Evolutionary conservation across 2,113 vertebrate genomes (phyloP), one percentile per base, ranked within the genome.

Genomic region (Vulpes lagopus): DNA sequence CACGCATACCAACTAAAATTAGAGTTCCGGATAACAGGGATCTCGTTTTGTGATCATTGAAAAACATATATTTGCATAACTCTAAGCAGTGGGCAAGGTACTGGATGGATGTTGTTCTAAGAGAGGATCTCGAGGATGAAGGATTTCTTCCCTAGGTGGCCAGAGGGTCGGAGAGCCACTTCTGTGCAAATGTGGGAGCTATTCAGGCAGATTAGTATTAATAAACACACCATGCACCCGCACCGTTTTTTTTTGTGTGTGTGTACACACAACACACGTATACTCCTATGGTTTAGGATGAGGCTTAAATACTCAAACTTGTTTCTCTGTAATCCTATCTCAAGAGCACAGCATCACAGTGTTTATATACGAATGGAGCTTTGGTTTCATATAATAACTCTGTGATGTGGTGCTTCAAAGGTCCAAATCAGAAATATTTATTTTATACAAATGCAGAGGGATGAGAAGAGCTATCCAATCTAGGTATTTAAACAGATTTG

Each of bases 1-100:
- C 91, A 91, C 27, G 86, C 97, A 95, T 96, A 95, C 94, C 96
- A 96, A 80, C 87, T 57, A 69, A 97, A 98, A 97, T 95, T 89
- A 97, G 95, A 98, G 97, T 97, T 96, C 98, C 96, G 91, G 95
- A 97, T 95, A 98, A 97, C 94, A 96, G 96, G 78, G 95, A 94
- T 92, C 97, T 97, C 95, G 89, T 96, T 97, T 89, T 95, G 87
- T 89, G 96, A 96, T 25, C 57, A 84, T 89, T 98, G 95, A n/a
- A 60, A 71, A 71, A 53, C 92, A 95, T 93, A 96, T 71, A 96
- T 71, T 38, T 0, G 62, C 91, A 76, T 93, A 69, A 92, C 97
- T 98, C 96, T 95, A 94, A 96, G 96, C 97, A 65, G 94, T 76
- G 97, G 93, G 95, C 90, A 97, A 96, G 78, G 95, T 93, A 79